Base-by-base conservation (phyloP, 1,140 invertebrate genomes). In the Lepidostoma basale region DNA sequence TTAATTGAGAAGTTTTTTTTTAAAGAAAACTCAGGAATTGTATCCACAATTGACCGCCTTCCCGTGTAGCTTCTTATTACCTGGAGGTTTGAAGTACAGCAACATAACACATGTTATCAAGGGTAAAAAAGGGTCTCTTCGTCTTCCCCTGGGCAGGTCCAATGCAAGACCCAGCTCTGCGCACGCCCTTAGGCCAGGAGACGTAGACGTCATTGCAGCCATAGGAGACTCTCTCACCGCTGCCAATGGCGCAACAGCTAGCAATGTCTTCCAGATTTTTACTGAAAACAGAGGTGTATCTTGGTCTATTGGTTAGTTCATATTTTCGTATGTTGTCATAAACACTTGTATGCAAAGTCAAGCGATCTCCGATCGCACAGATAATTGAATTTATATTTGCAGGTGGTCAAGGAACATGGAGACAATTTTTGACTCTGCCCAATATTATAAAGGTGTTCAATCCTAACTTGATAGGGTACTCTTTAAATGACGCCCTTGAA, bases 161-260 rank as follows among this genome's bases (percentile, higher is more conserved):
- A 12, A 23, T 20, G 22, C 6, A 4, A 47, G 62, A 36, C 62
- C 62, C 10, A 33, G 25, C 12, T 49, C 73, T 62, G 88, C 86
- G 39, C 85, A 91, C 72, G 71, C 78, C 64, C 76, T 91, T 3
- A 81, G 85, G 47, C 87, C 86, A 1, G 86, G 86, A 26, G 89
- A 92, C 74, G 87, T 92, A 22, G 86, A 90, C 52, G 79, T 91
- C 2, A 81, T 92, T n/a, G 89, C 76, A 0, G 88, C 88, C 3
- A 79, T 92, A 70, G 90, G 90, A 3, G 90, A 92, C 74, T 90
- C 89, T 0, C 74, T 92, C 47, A 88, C 87, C 1, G 88, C 88
- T 3, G 88, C 86, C 39, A 83, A 85, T 67, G 89, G 88, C 12
- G 76, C 85, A 9, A 80, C 85, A 28, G 83, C 84, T 1, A 75